Base-by-base conservation (phyloP, 2,113 vertebrate species). In the Stegostoma tigrinum region DNA sequence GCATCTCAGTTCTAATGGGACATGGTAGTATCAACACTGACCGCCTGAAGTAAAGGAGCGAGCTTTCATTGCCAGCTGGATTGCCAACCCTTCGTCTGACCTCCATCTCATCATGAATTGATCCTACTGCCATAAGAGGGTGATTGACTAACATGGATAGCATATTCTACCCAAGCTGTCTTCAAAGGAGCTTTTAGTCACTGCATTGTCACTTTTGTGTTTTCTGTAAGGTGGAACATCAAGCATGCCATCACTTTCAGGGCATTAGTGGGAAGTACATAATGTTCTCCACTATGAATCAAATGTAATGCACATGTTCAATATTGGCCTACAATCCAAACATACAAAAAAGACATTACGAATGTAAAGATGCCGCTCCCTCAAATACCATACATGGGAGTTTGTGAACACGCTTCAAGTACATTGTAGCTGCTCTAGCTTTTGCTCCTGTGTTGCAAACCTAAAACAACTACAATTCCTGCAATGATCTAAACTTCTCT, bases 1-100 rank as follows among this genome's bases (percentile, higher is more conserved):
- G 98, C 99, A 96, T 98, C 97, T 21, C 99, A 99, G 98, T 99
- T 99, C 98, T 99, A 97, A 99, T 52, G 94, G 94, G 67, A 95
- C 67, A 72, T 95, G 94, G 70, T 34, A 30, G 42, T 52, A 75
- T 30, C 94, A 52, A 19, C 94, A 38, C 38, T 52, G 67, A 95
- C 72, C 94, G 42, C 30, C 67, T 52, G 94, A 95, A 95, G 27
- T 72, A 95, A 95, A 72, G 94, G 45, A 48, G 3, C 67, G 23
- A 95, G 94, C 67, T 72, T 75, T 95, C 94, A 95, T 95, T 95
- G n/a, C 94, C 94, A 72, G 94, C 67, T 48, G 27, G 68, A 72
- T 95, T 95, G 94, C 94, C 67, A 95, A 95, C 93, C 42, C 94
- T 48, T 70, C 72, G 66, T 95, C 93, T 95, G 93, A 72, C 67